These are phyloP conservation scores for Axis porcinus DNA, from an alignment of 2,113 vertebrate genomes.

Conservation along the genomic window DNA sequence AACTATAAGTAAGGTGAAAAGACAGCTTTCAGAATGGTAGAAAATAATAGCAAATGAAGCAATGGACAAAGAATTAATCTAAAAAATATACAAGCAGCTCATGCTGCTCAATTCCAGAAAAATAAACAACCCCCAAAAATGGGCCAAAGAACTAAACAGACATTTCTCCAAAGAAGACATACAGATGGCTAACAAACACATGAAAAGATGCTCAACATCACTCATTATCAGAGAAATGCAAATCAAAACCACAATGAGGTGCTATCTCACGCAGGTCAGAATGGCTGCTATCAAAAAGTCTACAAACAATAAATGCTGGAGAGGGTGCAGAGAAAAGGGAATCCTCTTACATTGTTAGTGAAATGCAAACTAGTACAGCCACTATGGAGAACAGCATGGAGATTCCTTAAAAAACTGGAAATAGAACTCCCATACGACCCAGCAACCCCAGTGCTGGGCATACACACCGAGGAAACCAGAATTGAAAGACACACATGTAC, in stretches of 20 bases:
- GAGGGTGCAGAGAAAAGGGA: neutral
- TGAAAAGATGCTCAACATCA: neutral
- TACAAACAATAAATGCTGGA: neutral
- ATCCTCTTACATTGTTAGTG: neutral
- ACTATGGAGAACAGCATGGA: neutral
- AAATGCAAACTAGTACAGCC: neutral
- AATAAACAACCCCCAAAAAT: neutral
- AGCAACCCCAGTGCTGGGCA: neutral
- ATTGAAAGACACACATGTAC: neutral
- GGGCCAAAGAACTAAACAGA: neutral
- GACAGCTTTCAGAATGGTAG: neutral
- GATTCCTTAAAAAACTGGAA: neutral
- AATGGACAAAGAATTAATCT: neutral
- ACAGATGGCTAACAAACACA: neutral
- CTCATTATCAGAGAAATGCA: neutral
- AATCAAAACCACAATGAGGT: neutral
- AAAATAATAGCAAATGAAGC: neutral
- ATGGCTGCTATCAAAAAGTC: neutral
- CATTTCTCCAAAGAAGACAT: neutral
- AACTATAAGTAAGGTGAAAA: neutral
- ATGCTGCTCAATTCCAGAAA: neutral
- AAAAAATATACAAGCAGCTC: neutral
- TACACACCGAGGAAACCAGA: neutral
- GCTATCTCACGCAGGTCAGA: accelerated
- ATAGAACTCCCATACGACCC: neutral